Evolutionary conservation across 35 echinoderm and acorn worm species (phyloP), one percentile per base, ranked within the genome.

Genomic region (Patiria miniata): DNA sequence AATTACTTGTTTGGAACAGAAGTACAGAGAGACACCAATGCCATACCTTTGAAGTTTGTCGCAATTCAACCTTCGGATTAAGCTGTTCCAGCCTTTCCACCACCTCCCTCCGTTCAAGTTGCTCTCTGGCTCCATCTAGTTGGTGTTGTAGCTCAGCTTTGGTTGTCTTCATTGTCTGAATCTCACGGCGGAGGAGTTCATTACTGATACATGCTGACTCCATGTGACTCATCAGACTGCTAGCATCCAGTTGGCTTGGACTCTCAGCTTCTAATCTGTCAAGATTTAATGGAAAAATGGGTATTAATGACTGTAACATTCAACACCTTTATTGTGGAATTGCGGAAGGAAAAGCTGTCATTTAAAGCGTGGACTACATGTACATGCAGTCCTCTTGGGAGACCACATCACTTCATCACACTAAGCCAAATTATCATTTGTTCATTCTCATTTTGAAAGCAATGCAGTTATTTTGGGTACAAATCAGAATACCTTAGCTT

Each of bases 191-290:
- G 1, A 91, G 77, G 33, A 91, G 90, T 55, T 91, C 42, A 52
- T 91, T 91, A 55, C 90, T 91, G 83, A 91, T 91, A 37, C 69
- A 77, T 9, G 90, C 82, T 56, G 90, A 86, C 56, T 91, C 61
- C 50, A 86, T 69, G 18, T 91, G 90, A 51, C 78, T 73, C 16
- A 91, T 26, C 7, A 91, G 83, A n/a, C 55, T 60, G 54, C 55
- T 26, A 14, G 50, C 10, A 21, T 91, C 90, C 9, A 86, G 39
- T 21, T 26, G 40, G 14, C 39, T 55, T 21, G 83, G 90, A 40
- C 73, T 91, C 18, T 47, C 60, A 37, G 26, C 33, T n/a, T 80
- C 79, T 23, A 86, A 80, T 68, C 90, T 91, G 52, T 23, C 29
- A 47, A 29, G 68, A 37, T 37, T 21, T 68, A 47, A 47, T 12